Conservation (phyloP, 2,113 vertebrate genomes). For the Galeopterus variegatus region DNA sequence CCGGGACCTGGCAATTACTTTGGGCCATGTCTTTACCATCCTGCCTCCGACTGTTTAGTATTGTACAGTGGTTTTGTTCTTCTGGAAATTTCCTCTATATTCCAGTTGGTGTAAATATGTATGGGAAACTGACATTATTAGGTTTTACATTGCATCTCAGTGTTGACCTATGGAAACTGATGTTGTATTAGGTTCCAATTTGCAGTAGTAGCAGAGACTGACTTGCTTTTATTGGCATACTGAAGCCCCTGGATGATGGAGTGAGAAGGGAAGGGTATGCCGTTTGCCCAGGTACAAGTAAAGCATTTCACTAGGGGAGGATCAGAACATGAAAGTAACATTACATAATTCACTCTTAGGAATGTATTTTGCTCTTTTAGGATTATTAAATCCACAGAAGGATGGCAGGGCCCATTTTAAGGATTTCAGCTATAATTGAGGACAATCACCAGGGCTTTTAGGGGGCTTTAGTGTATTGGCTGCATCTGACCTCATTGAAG, state of each 20-base stretch:
- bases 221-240: neutral
- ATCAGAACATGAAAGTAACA: neutral
- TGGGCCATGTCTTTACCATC: constrained; percentile 62
- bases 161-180: constrained; percentile 81
- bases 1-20: constrained; percentile 60
- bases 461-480: constrained; percentile 49
- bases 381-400: constrained; percentile 59
- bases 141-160: constrained; percentile 79
- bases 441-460: constrained; percentile 77
- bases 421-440: constrained; percentile 64
- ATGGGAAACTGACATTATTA: constrained; percentile 74
- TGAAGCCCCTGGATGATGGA: constrained; percentile 20
- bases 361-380: constrained; percentile 69
- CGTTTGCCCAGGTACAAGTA: neutral
- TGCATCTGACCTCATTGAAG: constrained; percentile 71
- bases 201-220: constrained; percentile 54
- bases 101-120: constrained; percentile 71
- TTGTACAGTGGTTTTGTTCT: constrained; percentile 69
- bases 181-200: constrained; percentile 72
- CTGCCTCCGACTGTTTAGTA: constrained; percentile 64
- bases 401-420: constrained; percentile 29
- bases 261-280: neutral
- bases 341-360: constrained; percentile 1
- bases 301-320: neutral
- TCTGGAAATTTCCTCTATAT: constrained; percentile 71